These are phyloP conservation scores for Ranitomeya variabilis DNA, from an alignment of 2,113 vertebrate genomes.

Conservation along the genomic window DNA sequence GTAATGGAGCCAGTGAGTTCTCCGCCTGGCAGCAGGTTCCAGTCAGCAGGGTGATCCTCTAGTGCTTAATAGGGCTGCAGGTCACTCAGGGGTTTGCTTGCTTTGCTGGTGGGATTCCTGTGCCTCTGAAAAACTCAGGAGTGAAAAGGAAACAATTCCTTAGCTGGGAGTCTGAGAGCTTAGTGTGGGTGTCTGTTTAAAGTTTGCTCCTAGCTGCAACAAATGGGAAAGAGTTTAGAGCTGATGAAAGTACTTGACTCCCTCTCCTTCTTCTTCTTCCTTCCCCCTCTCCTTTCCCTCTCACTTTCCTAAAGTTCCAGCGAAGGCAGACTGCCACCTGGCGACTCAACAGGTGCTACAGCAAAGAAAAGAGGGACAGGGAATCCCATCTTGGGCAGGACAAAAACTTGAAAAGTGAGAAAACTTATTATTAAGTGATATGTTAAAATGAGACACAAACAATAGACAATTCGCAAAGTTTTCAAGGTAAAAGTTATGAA, in stretches of 20 bases:
- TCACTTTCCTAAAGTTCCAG: constrained; percentile 27
- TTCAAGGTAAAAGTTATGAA: not conserved
- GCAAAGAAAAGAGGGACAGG: constrained; percentile 4
- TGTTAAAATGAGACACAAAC: not conserved
- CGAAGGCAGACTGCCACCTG: constrained; percentile 68
- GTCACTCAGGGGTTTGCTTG: constrained; percentile 55
- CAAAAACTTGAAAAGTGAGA: constrained; percentile 26
- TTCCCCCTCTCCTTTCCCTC: constrained; percentile 25
- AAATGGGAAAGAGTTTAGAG: constrained; percentile 63
- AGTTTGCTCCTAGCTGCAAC: constrained; percentile 59
- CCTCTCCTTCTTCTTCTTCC: constrained; percentile 45
- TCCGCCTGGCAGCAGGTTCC: constrained; percentile 55
- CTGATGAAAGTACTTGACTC: constrained; percentile 56
- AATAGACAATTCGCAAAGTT: not conserved
- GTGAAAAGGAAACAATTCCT: constrained; percentile 57
- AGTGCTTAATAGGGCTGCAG: constrained; percentile 53
- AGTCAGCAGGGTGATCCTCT: constrained; percentile 56
- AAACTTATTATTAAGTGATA: not conserved
- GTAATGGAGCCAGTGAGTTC: constrained; percentile 56
- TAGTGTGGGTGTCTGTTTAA: constrained; percentile 57
- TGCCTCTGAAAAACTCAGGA: constrained; percentile 48
- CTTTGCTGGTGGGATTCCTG: constrained; percentile 52
- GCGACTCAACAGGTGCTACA: constrained; percentile 83
- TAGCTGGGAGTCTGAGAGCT: constrained; percentile 52
- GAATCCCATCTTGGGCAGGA: constrained; percentile 38